These are phyloP conservation scores for Phalacrocorax carbo DNA, from an alignment of 2,113 vertebrate species.

Conservation along the genomic window DNA sequence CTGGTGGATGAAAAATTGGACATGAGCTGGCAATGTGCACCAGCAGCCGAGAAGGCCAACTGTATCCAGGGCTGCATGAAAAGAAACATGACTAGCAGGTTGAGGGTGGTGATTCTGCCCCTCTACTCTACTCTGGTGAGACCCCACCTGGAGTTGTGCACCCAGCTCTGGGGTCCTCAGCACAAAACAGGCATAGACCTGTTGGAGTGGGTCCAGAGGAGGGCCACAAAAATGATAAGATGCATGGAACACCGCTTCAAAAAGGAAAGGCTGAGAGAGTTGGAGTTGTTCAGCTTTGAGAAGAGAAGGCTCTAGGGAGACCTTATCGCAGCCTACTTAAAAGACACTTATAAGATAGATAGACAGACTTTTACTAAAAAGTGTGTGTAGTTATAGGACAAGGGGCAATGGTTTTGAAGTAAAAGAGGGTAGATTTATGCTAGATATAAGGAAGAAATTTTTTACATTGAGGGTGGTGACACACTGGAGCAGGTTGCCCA, in stretches of 20 bases:
- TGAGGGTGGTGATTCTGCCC: background rate
- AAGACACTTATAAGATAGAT: background rate
- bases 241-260: background rate
- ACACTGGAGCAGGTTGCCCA: background rate
- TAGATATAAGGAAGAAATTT: background rate
- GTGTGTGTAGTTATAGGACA: background rate
- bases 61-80: background rate
- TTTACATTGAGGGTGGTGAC: background rate
- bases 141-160: accelerated
- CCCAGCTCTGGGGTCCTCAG: background rate
- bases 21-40: accelerated
- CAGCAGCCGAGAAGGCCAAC: background rate
- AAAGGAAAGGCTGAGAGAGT: background rate
- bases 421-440: background rate
- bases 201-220: background rate
- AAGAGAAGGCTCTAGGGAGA: background rate
- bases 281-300: background rate
- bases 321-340: background rate
- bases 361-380: background rate
- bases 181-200: background rate
- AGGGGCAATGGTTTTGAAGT: background rate
- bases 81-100: background rate
- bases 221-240: background rate
- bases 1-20: background rate
- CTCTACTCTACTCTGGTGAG: background rate